Conservation (phyloP, 2,888 invertebrate species). For the Xanthia togata region DNA sequence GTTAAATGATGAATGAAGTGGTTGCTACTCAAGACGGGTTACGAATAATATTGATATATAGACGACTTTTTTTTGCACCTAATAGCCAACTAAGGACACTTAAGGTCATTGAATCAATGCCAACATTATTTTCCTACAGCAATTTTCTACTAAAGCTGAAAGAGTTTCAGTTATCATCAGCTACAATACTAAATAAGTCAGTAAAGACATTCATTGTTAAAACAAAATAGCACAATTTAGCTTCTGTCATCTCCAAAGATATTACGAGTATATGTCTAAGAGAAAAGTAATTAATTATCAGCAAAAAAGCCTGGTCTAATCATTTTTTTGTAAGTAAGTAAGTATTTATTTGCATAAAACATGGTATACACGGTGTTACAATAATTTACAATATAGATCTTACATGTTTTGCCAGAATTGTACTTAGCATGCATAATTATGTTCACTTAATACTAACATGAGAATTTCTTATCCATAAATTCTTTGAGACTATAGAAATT, state of each 20-base stretch:
- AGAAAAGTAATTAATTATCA: slow-evolving; percentile 49
- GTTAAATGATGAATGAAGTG: not conserved
- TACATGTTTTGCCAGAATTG: no score
- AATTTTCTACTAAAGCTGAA: not conserved
- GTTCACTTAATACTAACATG: no score
- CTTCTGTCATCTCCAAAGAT: slow-evolving; percentile 16
- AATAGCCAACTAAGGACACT: not conserved
- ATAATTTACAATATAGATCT: no score
- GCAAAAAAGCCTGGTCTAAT: slow-evolving; percentile 69
- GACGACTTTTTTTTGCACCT: not conserved
- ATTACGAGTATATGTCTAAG: slow-evolving; percentile 52
- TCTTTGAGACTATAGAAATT: no score
- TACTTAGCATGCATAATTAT: no score
- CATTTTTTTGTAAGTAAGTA: no score
- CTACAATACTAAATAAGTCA: not conserved
- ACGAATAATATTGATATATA: not conserved
- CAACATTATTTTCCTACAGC: not conserved
- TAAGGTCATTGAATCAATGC: no score
- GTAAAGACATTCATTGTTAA: slow-evolving; percentile 31
- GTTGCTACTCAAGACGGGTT: not conserved
- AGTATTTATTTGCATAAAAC: no score
- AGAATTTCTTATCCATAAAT: no score
- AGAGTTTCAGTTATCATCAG: not conserved
- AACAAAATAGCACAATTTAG: slow-evolving; percentile 29
- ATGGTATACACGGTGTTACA: no score